phyloP scores from a whole-genome alignment of 2,797 vertebrate genomes.

The Eulemur rubriventer region DNA sequence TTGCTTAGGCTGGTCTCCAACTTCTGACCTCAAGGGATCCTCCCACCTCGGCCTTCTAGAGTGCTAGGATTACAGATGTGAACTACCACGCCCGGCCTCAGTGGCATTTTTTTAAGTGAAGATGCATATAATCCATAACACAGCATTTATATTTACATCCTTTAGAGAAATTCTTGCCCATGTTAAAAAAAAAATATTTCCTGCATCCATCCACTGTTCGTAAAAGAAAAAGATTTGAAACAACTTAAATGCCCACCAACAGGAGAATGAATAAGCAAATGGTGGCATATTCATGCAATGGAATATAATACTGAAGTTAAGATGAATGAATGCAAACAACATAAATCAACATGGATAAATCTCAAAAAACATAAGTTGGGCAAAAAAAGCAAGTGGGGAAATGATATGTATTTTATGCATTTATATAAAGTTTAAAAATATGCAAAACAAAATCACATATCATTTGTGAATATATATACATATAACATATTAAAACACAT shows the following conservation, averaged over 20 bases:
- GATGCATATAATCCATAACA: not conserved
- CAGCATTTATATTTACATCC: not conserved
- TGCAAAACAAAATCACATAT: conserved; percentile 41
- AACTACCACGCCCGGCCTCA: no score
- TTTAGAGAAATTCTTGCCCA: not conserved
- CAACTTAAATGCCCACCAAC: not conserved
- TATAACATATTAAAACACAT: conserved; percentile 48
- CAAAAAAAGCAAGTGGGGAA: conserved; percentile 25
- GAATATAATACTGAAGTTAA: not conserved
- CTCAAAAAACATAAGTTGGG: conserved; percentile 18
- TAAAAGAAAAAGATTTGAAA: conserved; percentile 45
- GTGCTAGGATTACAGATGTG: not conserved
- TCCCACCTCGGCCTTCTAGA: no score
- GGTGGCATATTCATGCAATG: not conserved
- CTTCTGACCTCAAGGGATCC: no score
- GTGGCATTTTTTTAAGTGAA: not conserved
- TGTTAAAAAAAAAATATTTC: not conserved
- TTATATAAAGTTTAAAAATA: conserved; percentile 52
- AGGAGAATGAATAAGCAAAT: conserved; percentile 16
- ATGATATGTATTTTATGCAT: conserved; percentile 6
- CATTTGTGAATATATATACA: conserved; percentile 29
- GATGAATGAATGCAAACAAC: conserved; percentile 18
- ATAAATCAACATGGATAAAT: not conserved
- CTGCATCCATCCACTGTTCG: not conserved
- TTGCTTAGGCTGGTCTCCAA: no score